phyloP scores from a whole-genome alignment of 1,140 invertebrate species.

The Nymphalis io region DNA sequence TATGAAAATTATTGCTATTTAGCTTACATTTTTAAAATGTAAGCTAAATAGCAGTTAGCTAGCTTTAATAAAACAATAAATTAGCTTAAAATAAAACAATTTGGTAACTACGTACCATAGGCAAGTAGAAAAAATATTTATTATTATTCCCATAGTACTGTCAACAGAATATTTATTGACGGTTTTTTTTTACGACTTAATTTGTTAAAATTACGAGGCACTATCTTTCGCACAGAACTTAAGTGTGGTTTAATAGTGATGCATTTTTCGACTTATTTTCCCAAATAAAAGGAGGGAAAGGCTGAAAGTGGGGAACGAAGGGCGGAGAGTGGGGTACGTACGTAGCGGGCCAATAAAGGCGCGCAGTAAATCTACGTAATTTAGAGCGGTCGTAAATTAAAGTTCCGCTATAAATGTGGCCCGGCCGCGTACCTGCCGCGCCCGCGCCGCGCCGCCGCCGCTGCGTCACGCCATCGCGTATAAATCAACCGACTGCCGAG shows the following conservation, averaged over 20 bases:
- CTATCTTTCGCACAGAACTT: conserved; percentile 26
- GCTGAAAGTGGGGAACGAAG: conserved; percentile 51
- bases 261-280: conserved; percentile 48
- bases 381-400: conserved; percentile 78
- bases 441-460: conserved; percentile 44
- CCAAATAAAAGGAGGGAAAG: conserved; percentile 45
- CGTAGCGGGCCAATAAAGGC: conserved; percentile 75
- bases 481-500: conserved; percentile 12
- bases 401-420: conserved; percentile 77
- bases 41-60: too few relatives aligned
- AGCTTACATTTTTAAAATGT: too few relatives aligned
- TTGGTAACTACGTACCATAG: too few relatives aligned
- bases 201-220: conserved; percentile 28
- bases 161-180: too few relatives aligned
- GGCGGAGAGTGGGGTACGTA: conserved; percentile 53
- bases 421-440: conserved; percentile 57
- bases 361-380: conserved; percentile 78
- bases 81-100: too few relatives aligned
- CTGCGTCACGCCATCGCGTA: conserved; percentile 45
- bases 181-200: conserved; percentile 21
- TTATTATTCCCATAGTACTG: too few relatives aligned
- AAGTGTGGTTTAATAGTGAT: conserved; percentile 47
- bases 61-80: too few relatives aligned
- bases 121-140: background rate
- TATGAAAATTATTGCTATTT: too few relatives aligned